These are phyloP conservation scores for Urocyon cinereoargenteus DNA, from an alignment of 2,797 vertebrate genomes.

Conservation along the genomic window DNA sequence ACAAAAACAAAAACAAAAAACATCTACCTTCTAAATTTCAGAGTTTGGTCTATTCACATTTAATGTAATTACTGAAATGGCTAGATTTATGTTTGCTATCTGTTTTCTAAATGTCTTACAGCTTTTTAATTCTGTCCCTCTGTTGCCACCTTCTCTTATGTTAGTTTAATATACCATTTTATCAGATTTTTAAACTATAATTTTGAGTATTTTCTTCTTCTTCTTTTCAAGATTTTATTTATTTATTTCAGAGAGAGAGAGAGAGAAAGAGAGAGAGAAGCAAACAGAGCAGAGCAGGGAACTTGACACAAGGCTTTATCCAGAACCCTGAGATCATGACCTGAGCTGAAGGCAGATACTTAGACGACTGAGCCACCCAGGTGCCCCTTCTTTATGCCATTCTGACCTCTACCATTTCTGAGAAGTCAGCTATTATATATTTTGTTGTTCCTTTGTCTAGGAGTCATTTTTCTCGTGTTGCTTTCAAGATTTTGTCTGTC, in stretches of 20 bases:
- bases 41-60: neutral
- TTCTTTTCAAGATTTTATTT: neutral
- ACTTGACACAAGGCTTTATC: too few species aligned
- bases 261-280: too few species aligned
- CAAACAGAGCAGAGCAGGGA: too few species aligned
- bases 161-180: neutral
- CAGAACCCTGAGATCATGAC: too few species aligned
- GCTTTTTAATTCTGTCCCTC: neutral
- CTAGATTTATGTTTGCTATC: neutral
- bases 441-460: neutral
- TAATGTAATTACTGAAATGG: neutral
- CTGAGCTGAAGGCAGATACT: too few species aligned
- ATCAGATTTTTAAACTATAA: constrained; percentile 14
- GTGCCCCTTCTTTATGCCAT: neutral
- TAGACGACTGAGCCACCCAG: too few species aligned
- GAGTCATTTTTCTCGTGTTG: neutral
- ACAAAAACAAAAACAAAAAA: neutral
- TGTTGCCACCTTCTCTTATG: neutral
- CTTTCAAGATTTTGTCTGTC: neutral
- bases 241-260: too few species aligned
- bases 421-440: neutral
- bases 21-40: neutral
- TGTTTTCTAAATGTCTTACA: neutral
- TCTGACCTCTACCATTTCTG: neutral
- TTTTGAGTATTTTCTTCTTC: neutral